These are phyloP conservation scores for Heliconius charithonia DNA, from an alignment of 2,888 invertebrate genomes.

Conservation along the genomic window DNA sequence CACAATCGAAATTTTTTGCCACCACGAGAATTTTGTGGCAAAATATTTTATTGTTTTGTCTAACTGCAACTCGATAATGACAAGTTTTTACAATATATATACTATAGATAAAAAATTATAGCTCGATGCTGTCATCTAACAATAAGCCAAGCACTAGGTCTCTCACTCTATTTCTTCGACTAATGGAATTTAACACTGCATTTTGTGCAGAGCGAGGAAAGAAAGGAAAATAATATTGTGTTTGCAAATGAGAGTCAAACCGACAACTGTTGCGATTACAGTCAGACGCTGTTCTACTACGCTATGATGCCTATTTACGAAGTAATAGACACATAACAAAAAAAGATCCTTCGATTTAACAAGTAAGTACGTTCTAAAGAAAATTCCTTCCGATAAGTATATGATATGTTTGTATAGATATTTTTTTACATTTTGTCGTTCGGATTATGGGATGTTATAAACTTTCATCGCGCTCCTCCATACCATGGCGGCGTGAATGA, in stretches of 20 bases:
- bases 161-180: no score
- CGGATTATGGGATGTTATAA: conserved; percentile 28
- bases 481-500: conserved; percentile 12
- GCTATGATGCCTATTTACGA: background rate
- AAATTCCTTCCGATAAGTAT: background rate
- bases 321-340: background rate
- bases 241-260: no score
- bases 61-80: no score
- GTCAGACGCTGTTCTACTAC: background rate
- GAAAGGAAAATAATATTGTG: no score
- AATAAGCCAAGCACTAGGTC: no score
- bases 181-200: no score
- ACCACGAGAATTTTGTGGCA: background rate
- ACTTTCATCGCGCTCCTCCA: conserved; percentile 18
- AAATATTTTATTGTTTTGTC: no score
- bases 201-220: no score
- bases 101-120: no score
- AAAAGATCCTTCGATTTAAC: background rate
- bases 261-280: background rate
- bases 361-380: background rate
- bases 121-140: no score
- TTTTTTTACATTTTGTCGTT: conserved; percentile 14
- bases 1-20: no score
- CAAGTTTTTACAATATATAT: no score
- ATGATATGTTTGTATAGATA: background rate